Percentiles rank a stretch among this genome's conserved stretches.
Conservation (phyloP, 1,140 invertebrate species). For the Stenopsyche tienmushanensis region DNA sequence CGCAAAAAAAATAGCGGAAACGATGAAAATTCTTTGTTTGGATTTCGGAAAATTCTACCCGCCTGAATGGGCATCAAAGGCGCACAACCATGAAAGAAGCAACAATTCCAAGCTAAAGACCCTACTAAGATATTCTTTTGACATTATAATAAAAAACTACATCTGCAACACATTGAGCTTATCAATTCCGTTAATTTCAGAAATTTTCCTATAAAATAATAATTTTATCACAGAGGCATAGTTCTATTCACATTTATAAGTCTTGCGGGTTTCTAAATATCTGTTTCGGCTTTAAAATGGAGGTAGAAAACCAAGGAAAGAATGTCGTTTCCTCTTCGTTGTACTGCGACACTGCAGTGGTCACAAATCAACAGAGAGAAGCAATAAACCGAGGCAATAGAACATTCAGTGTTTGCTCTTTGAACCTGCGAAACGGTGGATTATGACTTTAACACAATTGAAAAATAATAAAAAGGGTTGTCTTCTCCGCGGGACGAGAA, state of each 20-base stretch:
- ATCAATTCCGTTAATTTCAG: background rate
- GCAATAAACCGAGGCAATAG: slow-evolving; percentile 32
- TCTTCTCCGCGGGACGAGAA: background rate
- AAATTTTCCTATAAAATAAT: no score
- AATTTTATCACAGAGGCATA: no score
- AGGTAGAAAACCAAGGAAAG: no score
- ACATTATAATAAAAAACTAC: background rate
- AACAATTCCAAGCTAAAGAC: slow-evolving; percentile 22
- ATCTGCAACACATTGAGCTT: background rate
- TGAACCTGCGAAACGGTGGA: slow-evolving; percentile 11
- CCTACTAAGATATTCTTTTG: slow-evolving; percentile 1
- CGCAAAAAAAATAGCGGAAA: slow-evolving; percentile 17
- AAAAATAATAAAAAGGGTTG: slow-evolving; percentile 2
- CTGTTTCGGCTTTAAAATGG: no score
- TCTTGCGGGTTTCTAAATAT: no score
- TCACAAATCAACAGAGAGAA: slow-evolving; percentile 34
- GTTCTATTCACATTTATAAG: no score
- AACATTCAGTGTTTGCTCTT: slow-evolving; percentile 26
- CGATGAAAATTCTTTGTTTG: slow-evolving; percentile 32
- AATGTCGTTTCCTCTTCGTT: background rate
- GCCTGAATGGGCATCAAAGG: slow-evolving; percentile 26
- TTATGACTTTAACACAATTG: slow-evolving; percentile 18
- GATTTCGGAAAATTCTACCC: slow-evolving; percentile 12
- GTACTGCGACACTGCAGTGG: slow-evolving; percentile 29
- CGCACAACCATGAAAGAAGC: slow-evolving; percentile 10